phyloP scores from a whole-genome alignment of 2,888 invertebrate species.

The Sesamia inferens region DNA sequence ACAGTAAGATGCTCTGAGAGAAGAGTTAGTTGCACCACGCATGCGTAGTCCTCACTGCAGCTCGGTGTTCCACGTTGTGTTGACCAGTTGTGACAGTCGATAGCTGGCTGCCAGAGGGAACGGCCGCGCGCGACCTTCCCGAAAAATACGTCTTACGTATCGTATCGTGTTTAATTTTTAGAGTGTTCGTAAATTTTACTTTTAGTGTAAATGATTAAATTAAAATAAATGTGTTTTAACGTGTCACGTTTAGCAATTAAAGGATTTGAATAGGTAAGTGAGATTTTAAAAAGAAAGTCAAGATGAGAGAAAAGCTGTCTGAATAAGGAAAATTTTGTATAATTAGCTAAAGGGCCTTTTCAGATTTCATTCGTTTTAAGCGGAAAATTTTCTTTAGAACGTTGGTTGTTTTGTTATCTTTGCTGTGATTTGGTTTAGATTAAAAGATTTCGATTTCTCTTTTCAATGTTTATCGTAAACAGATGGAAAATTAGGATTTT shows the following conservation, averaged over 20 bases:
- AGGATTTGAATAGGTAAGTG: slow-evolving; percentile 69
- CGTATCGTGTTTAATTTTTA: slow-evolving; percentile 60
- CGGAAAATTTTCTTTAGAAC: slow-evolving; percentile 44
- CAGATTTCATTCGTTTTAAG: slow-evolving; percentile 57
- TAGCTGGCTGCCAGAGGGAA: slow-evolving; percentile 72
- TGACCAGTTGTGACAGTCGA: slow-evolving; percentile 81
- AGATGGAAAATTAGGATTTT: slow-evolving; percentile 7
- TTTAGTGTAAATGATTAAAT: slow-evolving; percentile 61
- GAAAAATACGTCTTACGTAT: slow-evolving; percentile 58
- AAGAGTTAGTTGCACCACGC: slow-evolving; percentile 82
- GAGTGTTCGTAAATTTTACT: slow-evolving; percentile 56
- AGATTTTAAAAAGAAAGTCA: slow-evolving; percentile 49
- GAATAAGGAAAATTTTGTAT: slow-evolving; percentile 62
- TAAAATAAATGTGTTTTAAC: slow-evolving; percentile 64
- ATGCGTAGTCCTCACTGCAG: slow-evolving; percentile 84
- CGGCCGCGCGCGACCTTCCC: slow-evolving; percentile 69
- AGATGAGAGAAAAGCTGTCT: slow-evolving; percentile 41
- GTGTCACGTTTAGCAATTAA: slow-evolving; percentile 65
- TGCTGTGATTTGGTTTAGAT: slow-evolving; percentile 38
- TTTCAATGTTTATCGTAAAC: slow-evolving; percentile 26
- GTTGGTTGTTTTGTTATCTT: slow-evolving; percentile 45
- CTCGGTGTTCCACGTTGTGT: slow-evolving; percentile 78
- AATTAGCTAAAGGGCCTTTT: slow-evolving; percentile 64
- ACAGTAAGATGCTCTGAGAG: slow-evolving; percentile 73
- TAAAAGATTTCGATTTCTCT: slow-evolving; percentile 24